Base-by-base conservation (phyloP, 2,888 invertebrate genomes). In the Metopia argyrocephala region DNA sequence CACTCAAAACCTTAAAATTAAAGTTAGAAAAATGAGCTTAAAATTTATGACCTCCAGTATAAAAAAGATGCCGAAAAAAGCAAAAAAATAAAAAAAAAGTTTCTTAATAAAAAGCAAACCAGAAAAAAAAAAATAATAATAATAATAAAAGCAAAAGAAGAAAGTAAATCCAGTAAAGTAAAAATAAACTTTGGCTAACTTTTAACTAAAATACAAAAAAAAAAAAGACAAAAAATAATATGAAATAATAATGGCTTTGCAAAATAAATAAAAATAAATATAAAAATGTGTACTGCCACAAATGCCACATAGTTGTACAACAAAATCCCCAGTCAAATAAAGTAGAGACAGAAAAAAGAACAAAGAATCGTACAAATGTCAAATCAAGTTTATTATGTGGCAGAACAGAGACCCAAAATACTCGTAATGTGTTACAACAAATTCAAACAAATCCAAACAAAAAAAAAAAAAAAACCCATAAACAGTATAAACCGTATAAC, bases 331-430 rank as follows among this genome's bases (percentile, higher is more conserved):
- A 31, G 46, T 76, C 52, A 68, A n/a, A n/a, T n/a, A n/a, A n/a
- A n/a, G n/a, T n/a, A n/a, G n/a, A n/a, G n/a, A n/a, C n/a, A n/a
- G n/a, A n/a, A n/a, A n/a, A n/a, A n/a, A n/a, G n/a, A n/a, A n/a
- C n/a, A n/a, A n/a, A n/a, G n/a, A n/a, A n/a, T n/a, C n/a, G n/a
- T n/a, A 80, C 80, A 80, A 80, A 80, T 76, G 80, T 80, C 81
- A 81, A 81, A 81, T 81, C 69, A 78, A 81, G 74, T 81, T 81
- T 81, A 78, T 75, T 74, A 75, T 81, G 81, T 78, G 81, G 78
- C 65, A 74, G 50, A 78, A 54, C 56, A 48, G 28, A 59, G 9
- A 74, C 38, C 27, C n/a, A n/a, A n/a, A n/a, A n/a, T n/a, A n/a
- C n/a, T n/a, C n/a, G n/a, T n/a, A n/a, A n/a, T n/a, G n/a, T n/a